These are phyloP conservation scores for Cosmia pyralina DNA, from an alignment of 2,888 invertebrate species.

Conservation along the genomic window DNA sequence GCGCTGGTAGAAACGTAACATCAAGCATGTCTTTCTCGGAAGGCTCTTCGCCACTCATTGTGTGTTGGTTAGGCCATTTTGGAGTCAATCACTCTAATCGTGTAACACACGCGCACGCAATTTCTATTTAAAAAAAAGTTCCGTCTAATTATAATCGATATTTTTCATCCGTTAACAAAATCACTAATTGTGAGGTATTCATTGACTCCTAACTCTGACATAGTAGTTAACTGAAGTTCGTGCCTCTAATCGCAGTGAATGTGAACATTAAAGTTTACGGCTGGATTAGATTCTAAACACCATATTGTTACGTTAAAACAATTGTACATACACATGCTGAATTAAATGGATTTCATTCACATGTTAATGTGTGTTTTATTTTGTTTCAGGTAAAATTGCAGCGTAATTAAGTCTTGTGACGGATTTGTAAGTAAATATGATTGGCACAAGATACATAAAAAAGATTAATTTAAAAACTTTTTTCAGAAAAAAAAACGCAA, in stretches of 20 bases:
- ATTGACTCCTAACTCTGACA: constrained; percentile 1
- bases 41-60: not conserved
- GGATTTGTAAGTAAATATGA: constrained; percentile 6
- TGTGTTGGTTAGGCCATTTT: not conserved
- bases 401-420: not conserved
- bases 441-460: not conserved
- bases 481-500: too few species aligned
- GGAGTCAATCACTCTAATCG: too few species aligned
- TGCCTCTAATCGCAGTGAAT: constrained; percentile 16
- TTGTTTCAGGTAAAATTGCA: constrained; percentile 54
- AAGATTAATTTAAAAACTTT: not conserved
- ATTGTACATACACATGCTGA: not conserved
- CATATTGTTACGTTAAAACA: constrained; percentile 2
- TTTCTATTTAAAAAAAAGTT: too few species aligned
- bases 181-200: not conserved
- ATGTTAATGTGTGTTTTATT: constrained; percentile 14
- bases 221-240: constrained; percentile 13
- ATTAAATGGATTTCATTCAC: constrained; percentile 2
- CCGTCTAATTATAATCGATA: too few species aligned
- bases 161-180: not conserved
- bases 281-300: constrained; percentile 13
- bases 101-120: not conserved
- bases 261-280: constrained; percentile 14
- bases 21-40: not conserved
- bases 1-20: not conserved